Evolutionary conservation across 1,140 invertebrate species (phyloP), one percentile per base, ranked within the genome.

Genomic region (Drosophila leontia): DNA sequence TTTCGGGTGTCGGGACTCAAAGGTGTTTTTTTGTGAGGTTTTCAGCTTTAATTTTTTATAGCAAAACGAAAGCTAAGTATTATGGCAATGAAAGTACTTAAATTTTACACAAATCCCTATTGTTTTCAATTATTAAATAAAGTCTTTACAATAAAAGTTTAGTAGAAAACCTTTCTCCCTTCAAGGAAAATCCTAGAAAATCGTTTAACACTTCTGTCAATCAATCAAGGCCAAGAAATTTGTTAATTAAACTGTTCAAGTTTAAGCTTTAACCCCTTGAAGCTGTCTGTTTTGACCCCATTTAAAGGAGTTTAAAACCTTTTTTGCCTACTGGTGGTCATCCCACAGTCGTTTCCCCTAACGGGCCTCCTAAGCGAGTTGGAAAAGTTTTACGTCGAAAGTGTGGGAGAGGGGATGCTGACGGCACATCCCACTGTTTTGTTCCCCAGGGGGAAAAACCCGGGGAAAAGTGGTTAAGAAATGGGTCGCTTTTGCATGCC

Each of bases 231-330:
- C 19, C 15, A 15, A 12, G 29, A 35, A 68, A 68, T 67, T 67
- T 67, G 62, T 68, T 55, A 70, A 70, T 70, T 67, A 70, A 70
- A 53, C 47, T 63, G 65, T 42, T 64, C 45, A 68, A 68, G 39
- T 42, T 56, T 37, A 15, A 51, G 50, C 32, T 19, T 39, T 39
- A 63, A 17, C 37, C 35, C 35, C 35, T 13, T 15, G 7, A 3
- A 56, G 19, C 26, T n/a, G 34, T 23, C 35, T 9, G 8, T n/a
- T 23, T 35, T 45, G 59, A 42, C 29, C 19, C 29, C 29, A 5
- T 50, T 48, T 51, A 12, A 34, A 15, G 4, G 29, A 12, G 12
- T 35, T n/a, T 1, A 23, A 23, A 32, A 6, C 32, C 17, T 9
- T 47, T 45, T 61, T 48, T 23, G 17, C 12, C 19, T 37, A 37